Evolutionary conservation across 2,113 vertebrate species (phyloP).

Genomic region (Cnemophilus loriae): DNA sequence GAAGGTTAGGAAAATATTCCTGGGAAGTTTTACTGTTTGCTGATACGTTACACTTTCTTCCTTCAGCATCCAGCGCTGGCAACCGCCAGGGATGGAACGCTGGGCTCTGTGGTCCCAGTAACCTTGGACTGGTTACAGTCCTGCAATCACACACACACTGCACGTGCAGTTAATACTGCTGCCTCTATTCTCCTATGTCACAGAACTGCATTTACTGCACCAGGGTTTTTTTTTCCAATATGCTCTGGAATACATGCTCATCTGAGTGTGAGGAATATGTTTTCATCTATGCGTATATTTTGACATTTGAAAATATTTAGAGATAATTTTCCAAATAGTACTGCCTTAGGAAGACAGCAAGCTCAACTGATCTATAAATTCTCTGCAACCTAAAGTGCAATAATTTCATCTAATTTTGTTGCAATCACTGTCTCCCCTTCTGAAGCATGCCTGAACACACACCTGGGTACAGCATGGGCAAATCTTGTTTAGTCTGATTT

Average conservation of each 20-base stretch:
- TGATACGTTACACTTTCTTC: neutral
- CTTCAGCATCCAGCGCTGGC: neutral
- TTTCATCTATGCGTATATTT: neutral
- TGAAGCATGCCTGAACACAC: neutral
- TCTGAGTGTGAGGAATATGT: neutral
- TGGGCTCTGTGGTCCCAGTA: neutral
- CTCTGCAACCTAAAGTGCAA: neutral
- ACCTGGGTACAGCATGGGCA: neutral
- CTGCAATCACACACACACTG: neutral
- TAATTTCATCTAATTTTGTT: neutral
- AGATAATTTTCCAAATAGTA: neutral
- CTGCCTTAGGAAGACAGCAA: neutral
- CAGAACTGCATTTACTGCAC: neutral
- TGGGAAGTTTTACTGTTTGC: neutral
- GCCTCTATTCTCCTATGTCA: neutral
- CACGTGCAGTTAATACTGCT: neutral
- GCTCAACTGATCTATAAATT: neutral
- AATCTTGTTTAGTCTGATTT: neutral
- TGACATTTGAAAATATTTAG: neutral
- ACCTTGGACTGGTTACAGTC: neutral
- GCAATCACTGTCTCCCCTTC: neutral
- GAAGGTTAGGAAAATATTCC: neutral
- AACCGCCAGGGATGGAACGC: neutral
- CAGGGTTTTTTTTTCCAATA: neutral
- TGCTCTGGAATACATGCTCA: neutral